phyloP scores from a whole-genome alignment of 2,113 vertebrate genomes.

The Fregata magnificens region DNA sequence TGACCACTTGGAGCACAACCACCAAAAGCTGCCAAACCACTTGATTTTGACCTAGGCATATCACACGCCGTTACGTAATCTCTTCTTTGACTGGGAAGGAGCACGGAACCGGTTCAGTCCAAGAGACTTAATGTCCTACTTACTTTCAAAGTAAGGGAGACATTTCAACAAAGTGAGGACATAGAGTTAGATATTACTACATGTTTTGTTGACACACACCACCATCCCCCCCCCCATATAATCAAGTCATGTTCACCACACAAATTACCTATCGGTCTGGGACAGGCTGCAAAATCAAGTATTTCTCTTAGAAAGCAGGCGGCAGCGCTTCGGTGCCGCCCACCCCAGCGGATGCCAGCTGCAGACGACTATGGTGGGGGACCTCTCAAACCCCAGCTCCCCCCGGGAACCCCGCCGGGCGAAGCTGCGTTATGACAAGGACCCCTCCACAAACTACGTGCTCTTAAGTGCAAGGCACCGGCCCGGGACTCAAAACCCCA shows the following conservation, averaged over 20 bases:
- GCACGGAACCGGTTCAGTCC: neutral
- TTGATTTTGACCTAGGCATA: neutral
- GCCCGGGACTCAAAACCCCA: neutral
- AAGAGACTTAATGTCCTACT: neutral
- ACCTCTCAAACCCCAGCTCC: no score
- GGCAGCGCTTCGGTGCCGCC: neutral
- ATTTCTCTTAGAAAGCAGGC: accelerated
- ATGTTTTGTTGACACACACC: neutral
- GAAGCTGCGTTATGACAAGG: accelerated
- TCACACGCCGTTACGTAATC: neutral
- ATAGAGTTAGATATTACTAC: accelerated
- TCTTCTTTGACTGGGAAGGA: neutral
- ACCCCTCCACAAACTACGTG: neutral
- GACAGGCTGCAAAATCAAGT: neutral
- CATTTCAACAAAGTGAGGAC: neutral
- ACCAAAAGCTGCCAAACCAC: neutral
- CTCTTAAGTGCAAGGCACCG: neutral
- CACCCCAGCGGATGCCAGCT: neutral
- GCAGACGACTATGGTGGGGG: no score
- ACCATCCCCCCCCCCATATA: accelerated
- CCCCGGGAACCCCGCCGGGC: neutral
- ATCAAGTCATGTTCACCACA: accelerated
- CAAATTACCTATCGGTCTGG: neutral
- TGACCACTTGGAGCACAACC: neutral
- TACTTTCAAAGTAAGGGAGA: neutral